Percentiles rank a stretch among this genome's conserved stretches.
These are phyloP conservation scores for Empis livida DNA, from an alignment of 2,888 invertebrate genomes.

Conservation along the genomic window DNA sequence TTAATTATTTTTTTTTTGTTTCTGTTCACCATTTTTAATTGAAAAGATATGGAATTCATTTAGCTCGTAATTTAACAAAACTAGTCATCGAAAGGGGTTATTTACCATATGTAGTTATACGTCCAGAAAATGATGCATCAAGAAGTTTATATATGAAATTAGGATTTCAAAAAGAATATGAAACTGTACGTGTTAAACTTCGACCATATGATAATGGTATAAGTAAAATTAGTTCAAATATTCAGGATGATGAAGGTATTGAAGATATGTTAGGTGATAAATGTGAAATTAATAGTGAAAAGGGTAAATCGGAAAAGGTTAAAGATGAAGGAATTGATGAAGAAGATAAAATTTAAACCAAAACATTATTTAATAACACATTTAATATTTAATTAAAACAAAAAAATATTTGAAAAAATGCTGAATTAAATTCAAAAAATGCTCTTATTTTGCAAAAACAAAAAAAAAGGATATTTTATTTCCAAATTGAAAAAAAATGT, in stretches of 20 bases:
- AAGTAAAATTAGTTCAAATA: not conserved
- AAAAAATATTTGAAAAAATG: no score
- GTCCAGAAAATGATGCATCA: constrained; percentile 77
- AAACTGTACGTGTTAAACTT: constrained; percentile 68
- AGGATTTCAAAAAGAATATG: constrained; percentile 67
- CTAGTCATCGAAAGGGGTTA: constrained; percentile 61
- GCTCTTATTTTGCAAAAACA: no score
- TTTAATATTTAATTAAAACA: no score
- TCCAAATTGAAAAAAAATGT: no score
- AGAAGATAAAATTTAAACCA: constrained; percentile 9
- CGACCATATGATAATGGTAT: constrained; percentile 35
- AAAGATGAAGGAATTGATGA: not conserved
- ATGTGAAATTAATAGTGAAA: not conserved
- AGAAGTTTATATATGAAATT: constrained; percentile 70
- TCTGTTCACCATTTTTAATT: no score
- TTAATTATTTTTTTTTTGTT: not conserved
- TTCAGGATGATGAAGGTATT: not conserved
- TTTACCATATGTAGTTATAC: constrained; percentile 74
- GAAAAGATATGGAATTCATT: constrained; percentile 51
- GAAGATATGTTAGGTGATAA: not conserved
- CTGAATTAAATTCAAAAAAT: no score
- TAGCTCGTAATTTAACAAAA: constrained; percentile 53
- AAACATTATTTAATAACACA: no score
- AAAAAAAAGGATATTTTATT: no score
- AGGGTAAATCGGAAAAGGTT: not conserved